Conservation (phyloP, 2,888 invertebrate genomes). For the Aspidiotus destructor region DNA sequence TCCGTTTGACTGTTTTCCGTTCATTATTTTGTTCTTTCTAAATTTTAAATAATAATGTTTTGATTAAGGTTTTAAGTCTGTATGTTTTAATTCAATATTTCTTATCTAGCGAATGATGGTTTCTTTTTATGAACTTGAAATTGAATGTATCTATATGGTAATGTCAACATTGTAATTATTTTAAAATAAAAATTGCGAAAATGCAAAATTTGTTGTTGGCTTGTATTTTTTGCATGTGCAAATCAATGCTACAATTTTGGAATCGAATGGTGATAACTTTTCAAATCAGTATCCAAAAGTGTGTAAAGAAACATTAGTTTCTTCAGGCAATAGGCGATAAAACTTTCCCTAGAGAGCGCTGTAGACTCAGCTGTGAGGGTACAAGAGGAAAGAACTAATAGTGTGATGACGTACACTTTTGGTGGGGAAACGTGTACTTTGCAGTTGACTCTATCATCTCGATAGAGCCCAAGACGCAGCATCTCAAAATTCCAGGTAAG, state of each 20-base stretch:
- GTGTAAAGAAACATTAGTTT: neutral
- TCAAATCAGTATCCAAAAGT: neutral
- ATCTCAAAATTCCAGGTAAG: too few relatives aligned
- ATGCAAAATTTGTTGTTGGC: neutral
- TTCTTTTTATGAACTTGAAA: too few relatives aligned
- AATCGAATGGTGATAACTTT: neutral
- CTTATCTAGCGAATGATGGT: too few relatives aligned
- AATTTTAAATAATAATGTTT: too few relatives aligned
- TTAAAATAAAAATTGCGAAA: neutral
- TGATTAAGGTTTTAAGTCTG: too few relatives aligned
- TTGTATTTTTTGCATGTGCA: neutral
- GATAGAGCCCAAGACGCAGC: too few relatives aligned
- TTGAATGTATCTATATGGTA: too few relatives aligned
- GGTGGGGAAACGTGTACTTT: too few relatives aligned
- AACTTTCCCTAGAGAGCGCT: neutral
- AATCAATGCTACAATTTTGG: neutral
- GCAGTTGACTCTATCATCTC: too few relatives aligned
- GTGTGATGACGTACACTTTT: neutral
- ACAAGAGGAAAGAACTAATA: neutral
- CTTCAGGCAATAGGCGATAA: neutral
- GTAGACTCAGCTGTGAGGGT: neutral
- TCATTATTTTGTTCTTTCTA: too few relatives aligned
- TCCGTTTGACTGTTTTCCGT: too few relatives aligned
- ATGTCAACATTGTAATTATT: neutral
- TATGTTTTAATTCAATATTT: too few relatives aligned